Percentiles rank a stretch among this genome's conserved stretches.
These are phyloP conservation scores for Nycticebus coucang DNA, from an alignment of 2,113 vertebrate species.

Conservation along the genomic window DNA sequence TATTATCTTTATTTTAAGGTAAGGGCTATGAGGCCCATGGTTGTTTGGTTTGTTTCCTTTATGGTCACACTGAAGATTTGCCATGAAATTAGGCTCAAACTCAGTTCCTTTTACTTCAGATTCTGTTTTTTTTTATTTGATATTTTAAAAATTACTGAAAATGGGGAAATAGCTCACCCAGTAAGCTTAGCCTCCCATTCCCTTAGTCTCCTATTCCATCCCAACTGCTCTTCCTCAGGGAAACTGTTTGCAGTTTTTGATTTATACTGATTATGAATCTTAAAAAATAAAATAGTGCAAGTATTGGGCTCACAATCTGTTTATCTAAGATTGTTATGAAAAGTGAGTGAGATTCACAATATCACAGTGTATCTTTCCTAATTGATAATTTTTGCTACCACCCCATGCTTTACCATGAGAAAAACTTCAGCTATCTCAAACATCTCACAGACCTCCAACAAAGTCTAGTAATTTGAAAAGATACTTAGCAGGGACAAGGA, in stretches of 20 bases:
- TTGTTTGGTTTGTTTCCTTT: background rate
- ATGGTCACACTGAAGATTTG: background rate
- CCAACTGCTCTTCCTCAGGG: background rate
- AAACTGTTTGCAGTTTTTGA: background rate
- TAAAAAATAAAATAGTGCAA: background rate
- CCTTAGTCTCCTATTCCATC: background rate
- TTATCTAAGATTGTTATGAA: background rate
- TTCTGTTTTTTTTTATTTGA: background rate
- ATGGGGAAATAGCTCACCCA: background rate
- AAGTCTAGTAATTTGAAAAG: slow-evolving; percentile 4
- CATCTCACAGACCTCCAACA: background rate
- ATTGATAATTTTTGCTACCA: background rate
- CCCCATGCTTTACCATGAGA: background rate
- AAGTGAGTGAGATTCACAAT: background rate
- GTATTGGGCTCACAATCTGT: background rate
- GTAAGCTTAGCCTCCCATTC: too few species aligned
- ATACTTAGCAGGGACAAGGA: background rate
- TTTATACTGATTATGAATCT: background rate
- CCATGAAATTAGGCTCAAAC: background rate
- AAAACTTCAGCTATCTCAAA: background rate
- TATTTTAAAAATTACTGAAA: background rate
- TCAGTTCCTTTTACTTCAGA: background rate
- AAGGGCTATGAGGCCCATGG: background rate
- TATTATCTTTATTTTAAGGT: background rate
- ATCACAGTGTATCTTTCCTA: background rate